Base-by-base conservation (phyloP, 2,888 invertebrate species). In the Spicauda simplicius region DNA sequence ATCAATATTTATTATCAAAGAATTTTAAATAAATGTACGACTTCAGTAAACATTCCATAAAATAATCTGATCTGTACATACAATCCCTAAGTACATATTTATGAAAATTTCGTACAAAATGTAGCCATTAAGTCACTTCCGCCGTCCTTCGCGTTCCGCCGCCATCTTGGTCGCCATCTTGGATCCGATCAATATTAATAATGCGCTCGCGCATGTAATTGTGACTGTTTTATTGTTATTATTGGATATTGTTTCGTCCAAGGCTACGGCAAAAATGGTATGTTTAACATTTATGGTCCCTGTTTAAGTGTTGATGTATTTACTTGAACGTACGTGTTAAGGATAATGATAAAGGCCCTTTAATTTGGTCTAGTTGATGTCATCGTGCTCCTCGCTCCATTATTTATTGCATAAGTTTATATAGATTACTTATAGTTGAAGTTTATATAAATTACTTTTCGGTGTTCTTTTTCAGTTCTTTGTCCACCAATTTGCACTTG, bases 231-330 rank as follows among this genome's bases (percentile, higher is more conserved):
- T 87, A 87, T 88, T 87, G 88, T 88, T 89, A 87, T 90, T 91
- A 91, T 91, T 87, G 90, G 85, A 91, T 87, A 90, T 90, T 91
- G 91, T 91, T 88, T 85, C 79, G 70, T 70, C 76, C 84, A 88
- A 88, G 89, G 91, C 80, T 85, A 80, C 61, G 71, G 80, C 88
- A 72, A 80, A 87, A 87, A 89, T 83, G 90, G 91, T 78, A 74
- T 77, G 84, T 81, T 83, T 79, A 75, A 80, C 84, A 74, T 82
- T 81, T 85, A 86, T 72, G 74, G 76, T 14, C 71, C 65, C 73
- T 64, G 73, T 75, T 75, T 71, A 71, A 72, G 71, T 70, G 67
- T 70, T 73, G 72, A 75, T 74, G 75, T 76, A 74, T 77, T 77
- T 77, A 76, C 76, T 74, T 73, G 61, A 72, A 65, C 68, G 69